A percentile compares a stretch with the other conserved stretches of the same genome.
Evolutionary conservation across 2,888 invertebrate genomes (phyloP).

Genomic region (Asteroscopus sphinx): DNA sequence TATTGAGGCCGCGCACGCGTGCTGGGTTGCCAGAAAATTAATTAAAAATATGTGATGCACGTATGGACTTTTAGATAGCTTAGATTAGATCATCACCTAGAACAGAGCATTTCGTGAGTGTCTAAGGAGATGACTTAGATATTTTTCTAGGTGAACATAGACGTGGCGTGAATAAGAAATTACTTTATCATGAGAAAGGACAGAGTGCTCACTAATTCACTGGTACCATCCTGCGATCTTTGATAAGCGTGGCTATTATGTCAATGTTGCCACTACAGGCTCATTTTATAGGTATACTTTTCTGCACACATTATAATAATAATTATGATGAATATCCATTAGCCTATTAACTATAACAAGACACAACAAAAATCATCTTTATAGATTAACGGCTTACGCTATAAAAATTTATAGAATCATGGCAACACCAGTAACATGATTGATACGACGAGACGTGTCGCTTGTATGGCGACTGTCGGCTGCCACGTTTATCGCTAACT

Average conservation of each 20-base stretch:
- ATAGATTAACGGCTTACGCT: constrained; percentile 36
- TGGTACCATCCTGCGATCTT: neutral
- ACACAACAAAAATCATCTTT: constrained; percentile 31
- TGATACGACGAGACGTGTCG: constrained; percentile 62
- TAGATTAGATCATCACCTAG: neutral
- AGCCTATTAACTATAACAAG: constrained; percentile 19
- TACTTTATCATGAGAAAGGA: no score
- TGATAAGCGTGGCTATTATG: neutral
- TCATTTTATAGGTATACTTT: no score
- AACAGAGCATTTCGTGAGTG: neutral
- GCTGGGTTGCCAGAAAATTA: constrained; percentile 52
- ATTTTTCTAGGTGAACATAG: no score
- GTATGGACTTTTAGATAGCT: neutral
- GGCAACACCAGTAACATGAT: constrained; percentile 57
- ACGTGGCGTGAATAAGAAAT: no score
- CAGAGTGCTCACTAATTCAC: no score
- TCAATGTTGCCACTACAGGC: neutral
- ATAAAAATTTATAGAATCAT: constrained; percentile 43
- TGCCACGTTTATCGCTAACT: constrained; percentile 42
- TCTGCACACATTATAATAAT: neutral
- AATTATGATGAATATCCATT: constrained; percentile 23
- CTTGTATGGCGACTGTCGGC: constrained; percentile 53
- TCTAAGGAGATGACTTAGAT: neutral
- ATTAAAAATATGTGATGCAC: constrained; percentile 25
- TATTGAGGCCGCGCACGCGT: constrained; percentile 65